Evolutionary conservation across 2,797 vertebrate species (phyloP), one percentile per base, ranked within the genome.

Genomic region (Spea hammondii): DNA sequence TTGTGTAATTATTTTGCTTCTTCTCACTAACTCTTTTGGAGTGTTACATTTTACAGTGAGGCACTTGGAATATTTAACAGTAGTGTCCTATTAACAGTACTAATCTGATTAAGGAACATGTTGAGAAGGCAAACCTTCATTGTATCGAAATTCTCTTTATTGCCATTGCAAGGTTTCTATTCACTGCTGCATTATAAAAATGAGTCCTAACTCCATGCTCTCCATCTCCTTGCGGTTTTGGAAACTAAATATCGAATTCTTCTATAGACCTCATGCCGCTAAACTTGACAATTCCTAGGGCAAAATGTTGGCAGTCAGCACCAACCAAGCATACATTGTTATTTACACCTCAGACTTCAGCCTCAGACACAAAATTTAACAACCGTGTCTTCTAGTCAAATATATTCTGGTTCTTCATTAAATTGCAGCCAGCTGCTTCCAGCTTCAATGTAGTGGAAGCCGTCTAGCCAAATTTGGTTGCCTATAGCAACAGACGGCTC

Each of bases 401-500:
- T 48, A 44, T 77, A 76, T 72, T 55, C 62, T 53, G 57, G 44
- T 66, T 73, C 70, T 72, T 73, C 65, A 69, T 77, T 81, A 81
- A 73, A 81, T 53, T 73, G 74, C 62, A 72, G 64, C 46, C 62
- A 67, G 74, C 64, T 80, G 74, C 51, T 59, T 67, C 69, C 62
- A 62, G 46, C 64, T 70, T 72, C 74, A 68, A 48, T 46, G 65
- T 32, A 64, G 11, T 69, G 65, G 66, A 83, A 66, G 79, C 46
- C 76, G 70, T 85, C 84, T 82, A 69, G 46, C 12, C 80, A 49
- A 60, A 11, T 82, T 80, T 44, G 46, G 80, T 83, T 84, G 78
- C 80, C 77, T 73, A 49, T 76, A 84, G 81, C 71, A 85, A 68
- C 76, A 85, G 79, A 78, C 55, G 74, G 59, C 65, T 83, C 65